Conservation (phyloP, 2,797 vertebrate species). For the Neosilurus mollespiculum region DNA sequence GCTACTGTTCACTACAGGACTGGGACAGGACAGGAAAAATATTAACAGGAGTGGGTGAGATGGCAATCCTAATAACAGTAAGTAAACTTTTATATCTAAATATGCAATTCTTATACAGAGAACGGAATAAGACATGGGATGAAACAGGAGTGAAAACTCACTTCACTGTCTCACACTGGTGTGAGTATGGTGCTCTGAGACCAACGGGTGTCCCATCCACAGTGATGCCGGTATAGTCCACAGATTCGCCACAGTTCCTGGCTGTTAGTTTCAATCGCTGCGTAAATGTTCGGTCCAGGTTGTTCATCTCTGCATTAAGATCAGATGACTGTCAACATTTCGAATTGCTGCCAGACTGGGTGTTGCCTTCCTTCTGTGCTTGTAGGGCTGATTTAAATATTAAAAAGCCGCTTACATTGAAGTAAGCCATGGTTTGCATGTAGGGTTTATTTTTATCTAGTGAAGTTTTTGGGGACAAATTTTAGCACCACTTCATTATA, state of each 20-base stretch:
- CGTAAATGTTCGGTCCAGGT: neutral
- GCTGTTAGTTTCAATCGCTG: neutral
- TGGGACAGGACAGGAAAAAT: too few relatives aligned
- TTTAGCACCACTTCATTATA: neutral
- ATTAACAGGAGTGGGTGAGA: too few relatives aligned
- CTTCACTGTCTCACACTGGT: too few relatives aligned
- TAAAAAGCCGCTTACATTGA: neutral
- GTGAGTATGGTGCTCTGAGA: neutral
- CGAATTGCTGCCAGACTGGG: slow-evolving; percentile 6
- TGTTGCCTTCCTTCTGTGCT: neutral
- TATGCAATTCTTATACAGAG: too few relatives aligned
- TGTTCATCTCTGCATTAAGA: neutral
- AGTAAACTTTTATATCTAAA: too few relatives aligned
- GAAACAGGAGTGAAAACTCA: too few relatives aligned
- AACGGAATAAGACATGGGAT: too few relatives aligned
- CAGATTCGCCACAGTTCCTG: neutral
- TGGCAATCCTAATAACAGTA: too few relatives aligned
- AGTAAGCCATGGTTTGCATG: neutral
- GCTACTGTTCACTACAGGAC: too few relatives aligned
- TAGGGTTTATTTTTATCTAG: neutral
- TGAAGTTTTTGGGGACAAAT: neutral
- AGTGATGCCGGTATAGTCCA: too few relatives aligned
- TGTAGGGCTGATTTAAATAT: slow-evolving; percentile 7
- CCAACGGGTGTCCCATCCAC: neutral
- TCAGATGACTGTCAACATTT: neutral